Evolutionary conservation across 2,888 invertebrate species (phyloP), one percentile per base, ranked within the genome.

Genomic region (Ophonus ardosiacus): DNA sequence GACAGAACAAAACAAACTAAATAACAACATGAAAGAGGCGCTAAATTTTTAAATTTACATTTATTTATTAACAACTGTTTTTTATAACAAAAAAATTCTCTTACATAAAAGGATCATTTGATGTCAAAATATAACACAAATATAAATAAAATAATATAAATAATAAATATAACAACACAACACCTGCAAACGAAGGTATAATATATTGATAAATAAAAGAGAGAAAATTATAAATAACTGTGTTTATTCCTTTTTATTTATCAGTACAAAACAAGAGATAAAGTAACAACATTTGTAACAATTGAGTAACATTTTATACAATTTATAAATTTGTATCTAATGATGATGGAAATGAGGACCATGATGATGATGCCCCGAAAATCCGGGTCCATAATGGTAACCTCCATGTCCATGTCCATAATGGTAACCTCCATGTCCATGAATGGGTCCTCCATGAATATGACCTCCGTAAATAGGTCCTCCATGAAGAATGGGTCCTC

Each of bases 281-380:
- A 13, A 68, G 21, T n/a, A 68, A 38, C 15, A 68, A 63, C 31
- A 68, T 31, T 24, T 31, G 15, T 15, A 68, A 68, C 68, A 38
- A 68, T 68, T 63, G 63, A 68, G 0, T 38, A 68, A 38, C 68
- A 68, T 7, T 38, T 51, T 51, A 13, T 10, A 13, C 43, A 51
- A 8, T 13, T 13, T 13, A 51, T 5, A 10, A 8, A 13, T 10
- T 6, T 8, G 3, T 8, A 51, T 13, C 43, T 51, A 51, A 51
- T 51, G 43, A 51, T 68, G 68, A 17, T 68, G 68, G 68, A 38
- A 68, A 68, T 40, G 40, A 38, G 43, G 57, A 15, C 78, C 57
- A 56, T 76, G 76, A 6, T 76, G 21, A 51, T 71, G 71, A 15
- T 71, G 40, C 13, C 38, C 31, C 31, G 43, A 51, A 8, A 8